Evolutionary conservation across 2,113 vertebrate species (phyloP).

Genomic region (human): DNA sequence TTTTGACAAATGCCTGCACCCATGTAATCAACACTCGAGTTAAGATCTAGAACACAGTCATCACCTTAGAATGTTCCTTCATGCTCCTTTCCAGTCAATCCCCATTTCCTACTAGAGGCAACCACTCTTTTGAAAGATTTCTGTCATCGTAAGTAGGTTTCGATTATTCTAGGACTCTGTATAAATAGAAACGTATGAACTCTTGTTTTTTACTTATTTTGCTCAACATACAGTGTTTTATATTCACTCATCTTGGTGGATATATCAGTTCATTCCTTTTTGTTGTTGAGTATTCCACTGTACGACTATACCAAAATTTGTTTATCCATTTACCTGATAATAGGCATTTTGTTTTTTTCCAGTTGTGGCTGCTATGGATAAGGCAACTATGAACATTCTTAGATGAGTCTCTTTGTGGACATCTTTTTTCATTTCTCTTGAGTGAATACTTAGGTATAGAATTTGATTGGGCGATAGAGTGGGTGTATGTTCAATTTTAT

Average conservation of each 20-base stretch:
- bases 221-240: not conserved
- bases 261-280: no score
- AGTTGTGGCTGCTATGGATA: no score
- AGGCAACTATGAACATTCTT: not conserved
- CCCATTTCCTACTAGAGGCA: not conserved
- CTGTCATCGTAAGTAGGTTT: not conserved
- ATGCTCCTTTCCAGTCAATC: not conserved
- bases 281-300: no score
- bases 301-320: not conserved
- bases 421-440: not conserved
- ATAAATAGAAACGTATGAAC: not conserved
- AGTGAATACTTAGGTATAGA: not conserved
- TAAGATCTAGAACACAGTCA: not conserved
- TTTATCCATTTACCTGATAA: not conserved
- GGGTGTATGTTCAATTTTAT: not conserved
- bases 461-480: not conserved
- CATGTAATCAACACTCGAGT: not conserved
- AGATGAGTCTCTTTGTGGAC: not conserved
- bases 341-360: not conserved
- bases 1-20: not conserved
- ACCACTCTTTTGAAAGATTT: not conserved
- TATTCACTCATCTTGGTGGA: not conserved
- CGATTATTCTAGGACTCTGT: not conserved
- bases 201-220: not conserved
- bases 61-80: not conserved